Base-by-base conservation (phyloP, 2,888 invertebrate genomes). In the Polia nebulosa region DNA sequence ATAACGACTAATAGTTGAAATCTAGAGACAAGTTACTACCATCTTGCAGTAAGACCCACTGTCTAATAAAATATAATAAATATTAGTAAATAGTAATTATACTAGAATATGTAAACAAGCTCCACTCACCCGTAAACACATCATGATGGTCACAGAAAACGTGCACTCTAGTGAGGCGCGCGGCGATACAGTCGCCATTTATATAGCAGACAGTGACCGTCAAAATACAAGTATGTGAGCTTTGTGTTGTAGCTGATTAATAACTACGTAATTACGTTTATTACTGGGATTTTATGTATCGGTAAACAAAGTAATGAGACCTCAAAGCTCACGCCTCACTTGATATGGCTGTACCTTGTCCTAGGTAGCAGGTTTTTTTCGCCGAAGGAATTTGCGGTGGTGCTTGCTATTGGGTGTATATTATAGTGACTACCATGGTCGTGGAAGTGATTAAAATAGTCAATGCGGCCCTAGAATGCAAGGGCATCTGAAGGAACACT, bases 81-180 rank as follows among this genome's bases (percentile, higher is more conserved):
- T 39, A 17, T 27, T 17, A 27, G 49, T 17, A 49, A 49, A 27
- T 49, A 49, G 9, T 20, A 66, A n/a, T 8, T 0, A 15, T n/a
- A n/a, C n/a, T n/a, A n/a, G n/a, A 22, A 29, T 39, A 44, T 17
- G 72, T 49, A 53, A 66, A 80, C 52, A 72, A 64, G 61, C 47
- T 39, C n/a, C 15, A 77, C 85, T 85, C 52, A 85, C 85, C 80
- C 79, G 85, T 72, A 77, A 76, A 62, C 51, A 64, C 66, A 64
- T 57, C 68, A 82, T 80, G 85, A 61, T 78, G 74, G 29, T 57
- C 63, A 68, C 75, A 58, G 49, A 63, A 53, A 65, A 53, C 67
- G 71, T 73, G 72, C 67, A 57, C 63, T 69, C 66, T 76, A 80
- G 78, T 84, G 86, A 74, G 64, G 69, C 85, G 85, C 84, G 85